Evolutionary conservation across 64 coral and sea anemone species (phyloP), one percentile per base, ranked within the genome.

Genomic region (Cladopsammia gracilis): DNA sequence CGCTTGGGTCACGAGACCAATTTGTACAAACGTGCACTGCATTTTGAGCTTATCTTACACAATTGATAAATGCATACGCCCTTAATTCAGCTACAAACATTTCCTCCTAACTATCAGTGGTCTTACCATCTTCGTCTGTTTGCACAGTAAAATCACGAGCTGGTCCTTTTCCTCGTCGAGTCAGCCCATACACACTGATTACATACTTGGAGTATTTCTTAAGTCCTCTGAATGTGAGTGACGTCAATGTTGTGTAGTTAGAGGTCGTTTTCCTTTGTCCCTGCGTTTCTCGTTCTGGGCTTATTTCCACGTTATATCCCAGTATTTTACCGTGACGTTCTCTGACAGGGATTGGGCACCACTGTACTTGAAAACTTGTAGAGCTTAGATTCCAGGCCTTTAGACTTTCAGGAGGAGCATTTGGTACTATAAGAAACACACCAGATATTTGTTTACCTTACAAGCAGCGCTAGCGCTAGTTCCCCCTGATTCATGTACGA

Each of bases 51-150:
- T 56, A 56, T 56, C 12, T 56, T 34, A 34, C 34, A 34, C 34
- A 2, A 34, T 2, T 34, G 34, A 34, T 34, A 34, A 34, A 34
- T 34, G 34, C 5, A 56, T 34, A 34, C 34, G 34, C 34, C 34
- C 34, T 34, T 34, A 34, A 34, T 2, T 7, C 53, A 1, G 12
- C 52, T 11, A 8, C 6, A 6, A 54, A 6, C 52, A 8, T 6
- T 56, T 8, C 53, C 6, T 56, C 6, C 26, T 19, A 10, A 16
- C 13, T 47, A 34, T 23, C 7, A 10, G 5, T 11, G 5, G 12
- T 15, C 71, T 58, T 83, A 83, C 79, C 79, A 83, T 83, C 79
- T 65, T 83, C 79, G 1, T 47, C 79, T n/a, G 79, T 83, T 23
- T 83, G 79, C 16, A 50, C 60, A 18, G 42, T 62, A n/a, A 48